phyloP scores from a whole-genome alignment of 2,888 invertebrate genomes.

The Hemistola chrysoprasaria region DNA sequence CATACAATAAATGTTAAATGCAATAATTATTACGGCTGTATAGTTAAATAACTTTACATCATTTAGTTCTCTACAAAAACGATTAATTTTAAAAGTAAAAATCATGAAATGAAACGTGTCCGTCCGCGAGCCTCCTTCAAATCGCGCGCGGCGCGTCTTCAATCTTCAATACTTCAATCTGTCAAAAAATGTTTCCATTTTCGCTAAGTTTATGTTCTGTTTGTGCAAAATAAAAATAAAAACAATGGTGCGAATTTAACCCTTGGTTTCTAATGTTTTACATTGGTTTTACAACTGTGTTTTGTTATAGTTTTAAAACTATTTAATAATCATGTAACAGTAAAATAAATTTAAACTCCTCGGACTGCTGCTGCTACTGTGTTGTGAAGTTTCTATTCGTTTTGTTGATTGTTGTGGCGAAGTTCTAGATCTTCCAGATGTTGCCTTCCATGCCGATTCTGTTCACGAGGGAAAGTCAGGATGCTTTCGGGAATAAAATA shows the following conservation, averaged over 20 bases:
- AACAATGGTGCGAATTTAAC: constrained; percentile 38
- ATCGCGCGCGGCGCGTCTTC: no score
- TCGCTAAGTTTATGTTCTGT: constrained; percentile 54
- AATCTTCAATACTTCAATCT: constrained; percentile 13
- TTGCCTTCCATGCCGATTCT: constrained; percentile 79
- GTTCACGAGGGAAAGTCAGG: constrained; percentile 73
- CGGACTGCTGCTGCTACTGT: constrained; percentile 34
- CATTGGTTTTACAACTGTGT: constrained; percentile 35
- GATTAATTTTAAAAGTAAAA: constrained; percentile 37
- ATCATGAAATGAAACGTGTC: constrained; percentile 2
- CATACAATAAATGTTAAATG: no score
- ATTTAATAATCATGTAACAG: constrained; percentile 45
- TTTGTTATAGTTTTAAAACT: constrained; percentile 37
- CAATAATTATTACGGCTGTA: no score
- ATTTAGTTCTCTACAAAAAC: constrained; percentile 47
- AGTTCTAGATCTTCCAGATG: constrained; percentile 58
- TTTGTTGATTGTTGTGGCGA: constrained; percentile 20
- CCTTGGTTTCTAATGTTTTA: constrained; percentile 40
- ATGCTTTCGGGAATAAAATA: constrained; percentile 75
- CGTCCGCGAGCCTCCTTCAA: background rate
- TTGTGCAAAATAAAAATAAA: constrained; percentile 52
- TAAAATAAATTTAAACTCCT: no score
- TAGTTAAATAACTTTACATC: no score
- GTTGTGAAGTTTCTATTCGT: constrained; percentile 46
- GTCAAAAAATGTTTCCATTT: constrained; percentile 35